A percentile compares a stretch with the other conserved stretches of the same genome.
Conservation (phyloP, 2,113 vertebrate genomes). For the Xerus inauris region DNA sequence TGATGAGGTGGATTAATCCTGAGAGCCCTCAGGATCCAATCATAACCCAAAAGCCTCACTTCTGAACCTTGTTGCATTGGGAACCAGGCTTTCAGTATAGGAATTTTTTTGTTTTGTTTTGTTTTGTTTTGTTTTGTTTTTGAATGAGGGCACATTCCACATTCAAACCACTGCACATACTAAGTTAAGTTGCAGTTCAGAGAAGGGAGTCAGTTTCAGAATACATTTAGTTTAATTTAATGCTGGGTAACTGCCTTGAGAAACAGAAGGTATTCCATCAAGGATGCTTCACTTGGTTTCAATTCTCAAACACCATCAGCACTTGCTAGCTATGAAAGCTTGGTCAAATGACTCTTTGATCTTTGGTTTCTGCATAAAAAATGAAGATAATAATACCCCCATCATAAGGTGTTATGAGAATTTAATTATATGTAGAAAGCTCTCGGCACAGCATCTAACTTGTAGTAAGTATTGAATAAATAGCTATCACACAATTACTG, state of each 20-base stretch:
- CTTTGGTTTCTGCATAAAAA: conserved; percentile 24
- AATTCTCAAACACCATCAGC: not conserved
- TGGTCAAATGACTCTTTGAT: conserved; percentile 15
- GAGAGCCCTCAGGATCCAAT: too few relatives aligned
- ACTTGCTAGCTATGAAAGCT: not conserved
- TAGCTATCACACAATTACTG: conserved; percentile 18
- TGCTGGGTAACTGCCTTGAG: not conserved
- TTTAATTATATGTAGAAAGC: conserved; percentile 47
- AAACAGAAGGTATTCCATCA: not conserved
- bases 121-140: too few relatives aligned
- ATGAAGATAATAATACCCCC: not conserved
- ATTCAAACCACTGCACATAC: not conserved
- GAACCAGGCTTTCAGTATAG: too few relatives aligned
- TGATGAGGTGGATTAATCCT: too few relatives aligned
- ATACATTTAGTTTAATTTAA: not conserved
- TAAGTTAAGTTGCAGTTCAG: not conserved
- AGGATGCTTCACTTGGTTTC: not conserved
- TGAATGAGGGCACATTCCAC: too few relatives aligned
- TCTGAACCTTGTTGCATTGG: too few relatives aligned
- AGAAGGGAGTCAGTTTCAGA: not conserved
- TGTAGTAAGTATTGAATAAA: conserved; percentile 21
- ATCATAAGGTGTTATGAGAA: not conserved
- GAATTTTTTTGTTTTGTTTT: too few relatives aligned
- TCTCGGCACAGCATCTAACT: conserved; percentile 26
- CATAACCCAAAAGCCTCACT: too few relatives aligned